Evolutionary conservation across 2,888 invertebrate genomes (phyloP).

Genomic region (Dynastes maya): DNA sequence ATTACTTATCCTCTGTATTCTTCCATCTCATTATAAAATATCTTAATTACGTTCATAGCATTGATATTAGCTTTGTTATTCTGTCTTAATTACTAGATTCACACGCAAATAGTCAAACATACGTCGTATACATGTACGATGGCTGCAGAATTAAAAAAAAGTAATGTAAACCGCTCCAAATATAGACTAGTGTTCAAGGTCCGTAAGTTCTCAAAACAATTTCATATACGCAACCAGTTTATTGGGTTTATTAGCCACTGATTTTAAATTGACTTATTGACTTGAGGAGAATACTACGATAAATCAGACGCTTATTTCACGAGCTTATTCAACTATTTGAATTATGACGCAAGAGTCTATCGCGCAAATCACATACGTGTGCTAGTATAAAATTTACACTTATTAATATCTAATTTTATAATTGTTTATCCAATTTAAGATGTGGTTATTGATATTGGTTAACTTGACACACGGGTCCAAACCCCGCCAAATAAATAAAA

Average conservation of each 20-base stretch:
- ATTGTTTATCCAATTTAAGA: no score
- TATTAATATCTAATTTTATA: no score
- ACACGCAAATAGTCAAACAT: neutral
- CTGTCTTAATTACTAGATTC: no score
- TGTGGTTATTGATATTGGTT: no score
- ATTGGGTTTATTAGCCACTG: conserved; percentile 40
- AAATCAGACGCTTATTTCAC: no score
- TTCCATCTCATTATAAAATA: conserved; percentile 7
- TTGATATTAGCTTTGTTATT: neutral
- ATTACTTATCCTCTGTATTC: neutral
- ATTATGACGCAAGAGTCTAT: no score
- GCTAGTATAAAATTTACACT: no score
- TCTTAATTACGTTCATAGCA: neutral
- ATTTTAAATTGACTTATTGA: neutral
- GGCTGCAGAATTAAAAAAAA: conserved; percentile 9
- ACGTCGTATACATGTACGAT: neutral
- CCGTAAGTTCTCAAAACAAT: conserved; percentile 35
- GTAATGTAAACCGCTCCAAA: conserved; percentile 23
- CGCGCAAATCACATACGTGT: no score
- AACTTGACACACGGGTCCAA: no score
- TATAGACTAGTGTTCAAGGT: conserved; percentile 44
- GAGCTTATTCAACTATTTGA: neutral
- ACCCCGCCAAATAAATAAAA: no score
- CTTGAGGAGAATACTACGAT: no score
- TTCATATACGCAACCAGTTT: conserved; percentile 39